These are phyloP conservation scores for Urophycis tenuis DNA, from an alignment of 2,797 vertebrate genomes.

Conservation along the genomic window DNA sequence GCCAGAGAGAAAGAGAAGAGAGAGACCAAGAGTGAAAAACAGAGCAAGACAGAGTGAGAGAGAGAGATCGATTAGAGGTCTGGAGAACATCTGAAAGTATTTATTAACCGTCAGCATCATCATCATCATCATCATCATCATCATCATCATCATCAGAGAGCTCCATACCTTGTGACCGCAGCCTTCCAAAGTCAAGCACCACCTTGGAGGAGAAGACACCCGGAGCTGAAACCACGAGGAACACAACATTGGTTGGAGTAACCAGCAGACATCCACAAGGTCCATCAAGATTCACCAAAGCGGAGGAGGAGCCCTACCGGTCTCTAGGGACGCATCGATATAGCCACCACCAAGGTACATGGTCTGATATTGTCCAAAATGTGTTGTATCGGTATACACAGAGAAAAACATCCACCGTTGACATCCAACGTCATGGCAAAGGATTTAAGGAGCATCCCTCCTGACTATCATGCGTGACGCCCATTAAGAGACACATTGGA, in stretches of 20 bases:
- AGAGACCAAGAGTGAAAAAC: background rate
- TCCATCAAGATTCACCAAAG: background rate
- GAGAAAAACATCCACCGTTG: too few species aligned
- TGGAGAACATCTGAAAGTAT: background rate
- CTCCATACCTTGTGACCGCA: slow-evolving; percentile 87
- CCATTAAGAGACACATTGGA: background rate
- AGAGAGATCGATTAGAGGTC: background rate
- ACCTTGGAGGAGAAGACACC: slow-evolving; percentile 98
- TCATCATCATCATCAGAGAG: background rate
- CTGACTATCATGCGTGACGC: too few species aligned
- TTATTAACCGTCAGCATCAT: background rate
- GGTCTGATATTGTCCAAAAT: too few species aligned
- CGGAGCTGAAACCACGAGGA: slow-evolving; percentile 72
- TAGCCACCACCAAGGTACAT: too few species aligned
- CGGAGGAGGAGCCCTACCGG: too few species aligned
- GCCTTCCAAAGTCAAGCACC: slow-evolving; percentile 98
- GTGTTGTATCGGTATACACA: too few species aligned
- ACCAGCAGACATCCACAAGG: background rate
- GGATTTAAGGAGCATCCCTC: too few species aligned
- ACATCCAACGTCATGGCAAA: too few species aligned
- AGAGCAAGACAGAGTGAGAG: background rate
- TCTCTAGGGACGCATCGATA: background rate
- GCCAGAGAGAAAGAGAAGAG: background rate
- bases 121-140: background rate
- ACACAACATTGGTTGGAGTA: background rate